Evolutionary conservation across 2,797 vertebrate species (phyloP).

Genomic region (Falco rusticolus): DNA sequence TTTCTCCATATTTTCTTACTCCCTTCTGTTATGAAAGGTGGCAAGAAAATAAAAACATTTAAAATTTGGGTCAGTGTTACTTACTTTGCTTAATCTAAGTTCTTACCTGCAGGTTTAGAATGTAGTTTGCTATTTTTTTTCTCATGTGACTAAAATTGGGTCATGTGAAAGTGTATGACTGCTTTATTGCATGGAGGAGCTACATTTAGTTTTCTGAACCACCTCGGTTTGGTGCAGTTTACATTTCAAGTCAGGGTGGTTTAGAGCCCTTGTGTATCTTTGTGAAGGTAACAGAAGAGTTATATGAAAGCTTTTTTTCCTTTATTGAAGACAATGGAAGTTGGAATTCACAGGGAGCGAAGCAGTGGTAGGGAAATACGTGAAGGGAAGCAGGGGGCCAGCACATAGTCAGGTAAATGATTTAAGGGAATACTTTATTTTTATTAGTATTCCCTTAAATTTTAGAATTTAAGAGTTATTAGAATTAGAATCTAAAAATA

Average conservation of each 20-base stretch:
- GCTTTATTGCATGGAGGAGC: neutral
- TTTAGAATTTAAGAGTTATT: no score
- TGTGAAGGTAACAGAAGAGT: neutral
- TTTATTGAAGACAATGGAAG: neutral
- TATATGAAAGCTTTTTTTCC: neutral
- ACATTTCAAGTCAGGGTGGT: neutral
- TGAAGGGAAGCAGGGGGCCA: neutral
- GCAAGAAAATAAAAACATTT: neutral
- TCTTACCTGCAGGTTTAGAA: neutral
- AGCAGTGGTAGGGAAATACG: neutral
- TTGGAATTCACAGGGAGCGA: neutral
- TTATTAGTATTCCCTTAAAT: neutral
- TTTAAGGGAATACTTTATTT: neutral
- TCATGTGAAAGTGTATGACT: neutral
- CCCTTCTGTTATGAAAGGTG: neutral
- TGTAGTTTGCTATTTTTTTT: neutral
- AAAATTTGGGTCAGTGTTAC: neutral
- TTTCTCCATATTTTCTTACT: neutral
- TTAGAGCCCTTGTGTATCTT: neutral
- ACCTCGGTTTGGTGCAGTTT: neutral
- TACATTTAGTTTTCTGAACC: neutral
- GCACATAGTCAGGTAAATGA: neutral
- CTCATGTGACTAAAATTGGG: neutral
- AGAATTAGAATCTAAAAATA: no score
- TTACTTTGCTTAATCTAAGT: neutral